Evolutionary conservation across 2,888 invertebrate species (phyloP), one percentile per base, ranked within the genome.

Genomic region (Dicyrtoma fusca): DNA sequence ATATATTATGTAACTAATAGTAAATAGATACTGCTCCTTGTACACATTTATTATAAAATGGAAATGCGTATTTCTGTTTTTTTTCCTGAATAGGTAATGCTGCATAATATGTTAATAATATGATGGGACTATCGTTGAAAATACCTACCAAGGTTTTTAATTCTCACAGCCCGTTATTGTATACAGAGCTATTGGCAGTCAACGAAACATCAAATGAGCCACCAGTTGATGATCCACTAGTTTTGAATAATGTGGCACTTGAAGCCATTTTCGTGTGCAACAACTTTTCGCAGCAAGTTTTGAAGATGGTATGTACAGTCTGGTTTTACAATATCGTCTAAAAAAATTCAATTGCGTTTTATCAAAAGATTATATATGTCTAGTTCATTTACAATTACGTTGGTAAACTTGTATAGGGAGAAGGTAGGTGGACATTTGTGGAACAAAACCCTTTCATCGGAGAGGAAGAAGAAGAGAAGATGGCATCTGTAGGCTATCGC

Each of bases 241-340:
- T 94, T 45, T 89, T 97, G 79, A 99, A 99, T 85, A 97, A 96
- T 85, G 87, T 99, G 76, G 97, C 97, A 0, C 88, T 98, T 11
- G 99, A 99, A 84, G 99, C 99, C 0, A 97, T 98, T 0, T 97
- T 97, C 84, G 97, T 99, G 82, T 99, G 99, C 85, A 98, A 98
- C 83, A 99, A 99, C 85, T 99, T 99, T 85, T 96, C 97, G 71
- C 98, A 99, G 82, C 99, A 99, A 88, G 95, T 94, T 47, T 82
- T 90, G 21, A 88, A 87, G 83, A 87, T 84, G 82, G 87, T 87
- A 81, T 81, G 1, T 21, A 57, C 45, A 34, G 3, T 34, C 8
- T 34, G 34, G 4, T 8, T 34, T 8, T 34, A n/a, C n/a, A n/a
- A n/a, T n/a, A 34, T n/a, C n/a, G n/a, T n/a, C n/a, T n/a, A n/a